Evolutionary conservation across 2,888 invertebrate genomes (phyloP).

Genomic region (Dyspetes luteomarginatus): DNA sequence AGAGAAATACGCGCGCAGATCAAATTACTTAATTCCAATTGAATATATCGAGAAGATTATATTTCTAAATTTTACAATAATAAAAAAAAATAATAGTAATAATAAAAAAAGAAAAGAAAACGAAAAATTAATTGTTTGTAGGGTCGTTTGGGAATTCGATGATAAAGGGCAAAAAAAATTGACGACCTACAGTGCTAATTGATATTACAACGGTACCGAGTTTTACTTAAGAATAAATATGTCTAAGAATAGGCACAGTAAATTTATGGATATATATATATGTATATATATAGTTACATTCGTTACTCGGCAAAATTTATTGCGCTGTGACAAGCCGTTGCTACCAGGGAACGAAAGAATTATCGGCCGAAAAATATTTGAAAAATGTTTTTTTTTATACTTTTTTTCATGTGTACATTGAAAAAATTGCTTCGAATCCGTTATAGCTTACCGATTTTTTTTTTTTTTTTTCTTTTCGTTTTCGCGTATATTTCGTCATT

Average conservation of each 20-base stretch:
- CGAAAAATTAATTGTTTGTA: constrained; percentile 36
- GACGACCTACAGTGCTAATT: constrained; percentile 57
- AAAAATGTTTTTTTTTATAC: constrained; percentile 72
- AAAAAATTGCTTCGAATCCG: constrained; percentile 19
- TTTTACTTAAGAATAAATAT: constrained; percentile 75
- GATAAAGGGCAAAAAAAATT: constrained; percentile 50
- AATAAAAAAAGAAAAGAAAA: constrained; percentile 34
- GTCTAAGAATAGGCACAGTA: constrained; percentile 82
- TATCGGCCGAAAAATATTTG: constrained; percentile 67
- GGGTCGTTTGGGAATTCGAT: constrained; percentile 26
- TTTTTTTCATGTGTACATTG: constrained; percentile 75
- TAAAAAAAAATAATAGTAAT: constrained; percentile 46
- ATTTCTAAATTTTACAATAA: constrained; percentile 56
- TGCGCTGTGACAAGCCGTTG: constrained; percentile 78
- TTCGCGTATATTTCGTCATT: neutral
- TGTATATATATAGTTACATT: constrained; percentile 72
- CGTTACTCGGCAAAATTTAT: constrained; percentile 73
- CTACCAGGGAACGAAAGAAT: constrained; percentile 81
- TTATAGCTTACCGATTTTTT: neutral
- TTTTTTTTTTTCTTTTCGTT: neutral
- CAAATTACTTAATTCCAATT: constrained; percentile 50
- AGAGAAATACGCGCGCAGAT: constrained; percentile 54
- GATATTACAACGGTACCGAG: constrained; percentile 68
- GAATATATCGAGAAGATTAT: constrained; percentile 38
- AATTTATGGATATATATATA: constrained; percentile 73